Base-by-base conservation (phyloP, 2,888 invertebrate species). In the Cordilura impudica region DNA sequence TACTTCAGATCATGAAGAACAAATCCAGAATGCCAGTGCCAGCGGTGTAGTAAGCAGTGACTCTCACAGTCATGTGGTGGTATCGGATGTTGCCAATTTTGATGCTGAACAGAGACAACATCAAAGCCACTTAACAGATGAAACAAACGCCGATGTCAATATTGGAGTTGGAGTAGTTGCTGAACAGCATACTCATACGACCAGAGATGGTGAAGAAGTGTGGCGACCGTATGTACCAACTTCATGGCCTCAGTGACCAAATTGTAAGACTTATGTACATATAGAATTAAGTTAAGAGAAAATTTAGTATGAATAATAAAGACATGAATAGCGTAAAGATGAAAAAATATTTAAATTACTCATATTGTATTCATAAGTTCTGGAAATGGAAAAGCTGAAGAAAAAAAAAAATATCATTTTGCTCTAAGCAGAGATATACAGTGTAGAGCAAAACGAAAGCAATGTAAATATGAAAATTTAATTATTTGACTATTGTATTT, bases 181-280 rank as follows among this genome's bases (percentile, higher is more conserved):
- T 91, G 73, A 81, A 7, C 81, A 91, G 92, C 74, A 90, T 90
- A 0, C 71, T 5, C 84, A 84, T 43, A 51, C 71, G 29, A 67
- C 79, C 3, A 61, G 79, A 2, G 79, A 75, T 6, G 79, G 79
- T 16, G 79, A 79, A 39, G 90, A 89, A 75, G 95, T 95, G n/a
- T 95, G 95, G 95, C 92, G 95, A 89, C 95, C 95, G 70, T 95
- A 77, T 77, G 77, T 70, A 35, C 79, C 66, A 18, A 60, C 73
- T n/a, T 77, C 77, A 21, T 81, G 80, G 77, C 77, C 77, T 61
- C 77, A 77, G 76, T 76, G 76, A 76, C 77, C 70, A 77, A 81
- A 69, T 76, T 75, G 75, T 75, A 79, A 79, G 79, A 79, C 79
- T 79, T 79, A 61, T 75, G 79, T 79, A 75, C 79, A 79, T 79